Evolutionary conservation across 2,113 vertebrate species (phyloP).

Genomic region (Pterocles gutturalis): DNA sequence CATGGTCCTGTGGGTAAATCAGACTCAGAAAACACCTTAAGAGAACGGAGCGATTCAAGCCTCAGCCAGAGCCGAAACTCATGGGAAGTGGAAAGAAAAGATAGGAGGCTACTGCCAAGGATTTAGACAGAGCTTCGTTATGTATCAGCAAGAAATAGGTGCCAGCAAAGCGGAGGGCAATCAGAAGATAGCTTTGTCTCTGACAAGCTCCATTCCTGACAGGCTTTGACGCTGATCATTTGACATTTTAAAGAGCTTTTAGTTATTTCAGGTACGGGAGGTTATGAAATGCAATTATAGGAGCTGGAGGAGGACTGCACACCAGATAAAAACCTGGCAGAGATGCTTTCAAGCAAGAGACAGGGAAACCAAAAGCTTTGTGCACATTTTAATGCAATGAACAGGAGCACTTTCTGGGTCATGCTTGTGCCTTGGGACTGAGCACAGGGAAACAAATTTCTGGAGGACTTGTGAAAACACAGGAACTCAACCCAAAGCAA

Average conservation of each 20-base stretch:
- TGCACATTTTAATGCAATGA: background rate
- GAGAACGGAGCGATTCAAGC: background rate
- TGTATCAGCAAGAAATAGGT: background rate
- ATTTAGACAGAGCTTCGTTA: background rate
- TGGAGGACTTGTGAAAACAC: background rate
- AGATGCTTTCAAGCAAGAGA: background rate
- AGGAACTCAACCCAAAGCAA: background rate
- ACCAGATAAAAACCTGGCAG: background rate
- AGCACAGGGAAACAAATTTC: background rate
- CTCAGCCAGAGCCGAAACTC: background rate
- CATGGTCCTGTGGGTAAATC: background rate
- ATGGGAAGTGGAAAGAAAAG: background rate
- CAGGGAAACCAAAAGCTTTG: background rate
- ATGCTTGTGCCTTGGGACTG: background rate
- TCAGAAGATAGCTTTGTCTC: conserved; percentile 36
- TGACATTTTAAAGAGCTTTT: conserved; percentile 55
- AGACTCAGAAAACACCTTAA: background rate
- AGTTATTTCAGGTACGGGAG: conserved; percentile 10
- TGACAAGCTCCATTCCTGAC: conserved; percentile 25
- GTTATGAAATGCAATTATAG: conserved; percentile 20
- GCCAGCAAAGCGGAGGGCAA: background rate
- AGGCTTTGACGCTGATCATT: conserved; percentile 27
- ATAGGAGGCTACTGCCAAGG: background rate
- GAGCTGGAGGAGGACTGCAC: background rate
- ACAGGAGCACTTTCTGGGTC: background rate